A percentile compares a stretch with the other conserved stretches of the same genome.
These are phyloP conservation scores for Harpalus rufipes DNA, from an alignment of 2,888 invertebrate species.

Conservation along the genomic window DNA sequence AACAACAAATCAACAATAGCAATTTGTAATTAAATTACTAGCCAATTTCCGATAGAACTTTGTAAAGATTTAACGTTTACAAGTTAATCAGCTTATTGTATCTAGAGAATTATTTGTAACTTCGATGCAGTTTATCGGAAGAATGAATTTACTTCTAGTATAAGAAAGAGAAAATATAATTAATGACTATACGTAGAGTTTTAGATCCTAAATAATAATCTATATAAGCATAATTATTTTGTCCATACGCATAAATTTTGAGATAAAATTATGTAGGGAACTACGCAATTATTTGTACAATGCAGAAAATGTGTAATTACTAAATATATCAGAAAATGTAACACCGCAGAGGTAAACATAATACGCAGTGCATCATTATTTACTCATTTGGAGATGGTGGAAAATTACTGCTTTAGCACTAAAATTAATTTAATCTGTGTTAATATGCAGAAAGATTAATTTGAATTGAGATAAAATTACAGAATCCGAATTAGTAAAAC, in stretches of 20 bases:
- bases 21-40: slow-evolving; percentile 4
- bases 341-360: neutral
- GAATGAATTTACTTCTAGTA: no score
- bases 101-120: no score
- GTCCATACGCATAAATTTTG: no score
- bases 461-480: no score
- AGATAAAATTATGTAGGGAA: no score
- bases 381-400: slow-evolving; percentile 18
- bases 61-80: neutral
- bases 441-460: neutral
- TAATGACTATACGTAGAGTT: no score
- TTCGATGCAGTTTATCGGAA: no score
- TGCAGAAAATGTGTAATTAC: slow-evolving; percentile 4
- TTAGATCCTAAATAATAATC: no score
- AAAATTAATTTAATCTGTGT: neutral
- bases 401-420: slow-evolving; percentile 11
- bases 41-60: neutral
- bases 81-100: neutral
- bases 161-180: no score
- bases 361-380: slow-evolving; percentile 5
- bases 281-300: neutral
- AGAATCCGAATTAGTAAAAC: no score
- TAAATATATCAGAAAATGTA: slow-evolving; percentile 5
- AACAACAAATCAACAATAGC: neutral
- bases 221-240: no score